A percentile compares a stretch with the other conserved stretches of the same genome.
Conservation (phyloP, 2,113 vertebrate genomes). For the Chaetodon trifascialis region DNA sequence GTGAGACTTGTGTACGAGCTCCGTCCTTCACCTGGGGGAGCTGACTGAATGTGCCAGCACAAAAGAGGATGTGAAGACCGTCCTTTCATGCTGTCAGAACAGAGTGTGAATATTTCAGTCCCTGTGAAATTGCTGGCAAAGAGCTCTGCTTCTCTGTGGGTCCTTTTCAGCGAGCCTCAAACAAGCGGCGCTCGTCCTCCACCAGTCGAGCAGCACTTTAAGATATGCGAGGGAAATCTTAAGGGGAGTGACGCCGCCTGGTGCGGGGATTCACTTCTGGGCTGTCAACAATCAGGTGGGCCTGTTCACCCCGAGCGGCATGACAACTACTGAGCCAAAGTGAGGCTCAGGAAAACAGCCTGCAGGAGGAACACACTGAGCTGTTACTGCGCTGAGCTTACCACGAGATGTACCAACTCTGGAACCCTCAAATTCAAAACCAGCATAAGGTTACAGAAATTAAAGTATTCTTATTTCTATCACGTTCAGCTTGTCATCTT, state of each 20-base stretch:
- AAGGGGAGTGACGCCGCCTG: background rate
- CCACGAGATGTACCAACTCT: background rate
- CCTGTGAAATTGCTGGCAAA: constrained; percentile 43
- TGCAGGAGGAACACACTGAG: background rate
- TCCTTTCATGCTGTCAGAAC: constrained; percentile 43
- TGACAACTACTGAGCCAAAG: background rate
- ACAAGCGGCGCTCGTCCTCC: constrained; percentile 18
- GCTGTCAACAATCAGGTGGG: constrained; percentile 13
- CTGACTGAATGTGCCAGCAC: constrained; percentile 2
- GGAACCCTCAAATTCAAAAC: background rate
- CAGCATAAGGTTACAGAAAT: background rate
- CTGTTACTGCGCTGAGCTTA: background rate
- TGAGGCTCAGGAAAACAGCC: background rate
- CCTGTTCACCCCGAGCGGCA: background rate
- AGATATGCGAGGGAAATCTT: constrained; percentile 1
- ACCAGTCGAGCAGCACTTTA: constrained; percentile 6
- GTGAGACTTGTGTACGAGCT: background rate
- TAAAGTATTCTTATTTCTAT: background rate
- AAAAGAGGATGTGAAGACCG: constrained; percentile 17
- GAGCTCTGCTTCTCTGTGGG: constrained; percentile 21
- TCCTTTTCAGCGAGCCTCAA: constrained; percentile 40
- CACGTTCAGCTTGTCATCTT: background rate
- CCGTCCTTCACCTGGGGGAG: constrained; percentile 33
- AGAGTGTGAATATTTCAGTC: constrained; percentile 53
- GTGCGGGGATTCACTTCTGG: background rate